Evolutionary conservation across 2,888 invertebrate genomes (phyloP), one percentile per base, ranked within the genome.

Genomic region (Hypomecis punctinalis): DNA sequence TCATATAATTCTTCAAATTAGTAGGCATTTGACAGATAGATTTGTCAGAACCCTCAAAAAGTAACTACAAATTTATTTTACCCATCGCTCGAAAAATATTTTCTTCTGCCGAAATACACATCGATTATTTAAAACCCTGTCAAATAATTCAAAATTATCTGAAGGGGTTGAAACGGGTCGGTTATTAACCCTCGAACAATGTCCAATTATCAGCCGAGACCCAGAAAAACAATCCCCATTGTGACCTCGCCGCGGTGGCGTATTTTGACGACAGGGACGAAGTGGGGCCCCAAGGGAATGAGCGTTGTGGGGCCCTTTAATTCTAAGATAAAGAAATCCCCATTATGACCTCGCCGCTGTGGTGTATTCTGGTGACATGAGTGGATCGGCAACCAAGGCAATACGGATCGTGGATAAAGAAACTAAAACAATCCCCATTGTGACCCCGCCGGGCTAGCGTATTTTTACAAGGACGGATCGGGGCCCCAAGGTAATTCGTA

Each of bases 171-270:
- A 52, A 52, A 33, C 13, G 39, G 55, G 46, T 37, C 47, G 23
- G 47, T 47, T 56, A 40, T 56, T 37, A 47, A 56, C 45, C 56
- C 56, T 46, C 35, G n/a, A 47, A 47, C 56, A 47, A 56, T 56
- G 47, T 56, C 39, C 56, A 56, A 47, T 56, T 56, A 56, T 11
- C 10, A 46, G 36, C 11, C 45, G 10, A 53, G 40, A 10, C 39
- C 56, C 46, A 40, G 56, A 40, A 33, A 56, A 56, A 56, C 47
- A 56, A 40, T 13, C 56, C 35, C 37, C 5, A 53, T 35, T 10
- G 37, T 10, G 33, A 23, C 55, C 46, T 36, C 6, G 47, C 5
- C 8, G 37, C 49, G 37, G 11, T 37, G 36, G 1, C 0, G 33
- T 51, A 48, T 48, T 48, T 35, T 48, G 36, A n/a, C 7, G 23